Conservation (phyloP, 2,797 vertebrate species). For the Morelia viridis region DNA sequence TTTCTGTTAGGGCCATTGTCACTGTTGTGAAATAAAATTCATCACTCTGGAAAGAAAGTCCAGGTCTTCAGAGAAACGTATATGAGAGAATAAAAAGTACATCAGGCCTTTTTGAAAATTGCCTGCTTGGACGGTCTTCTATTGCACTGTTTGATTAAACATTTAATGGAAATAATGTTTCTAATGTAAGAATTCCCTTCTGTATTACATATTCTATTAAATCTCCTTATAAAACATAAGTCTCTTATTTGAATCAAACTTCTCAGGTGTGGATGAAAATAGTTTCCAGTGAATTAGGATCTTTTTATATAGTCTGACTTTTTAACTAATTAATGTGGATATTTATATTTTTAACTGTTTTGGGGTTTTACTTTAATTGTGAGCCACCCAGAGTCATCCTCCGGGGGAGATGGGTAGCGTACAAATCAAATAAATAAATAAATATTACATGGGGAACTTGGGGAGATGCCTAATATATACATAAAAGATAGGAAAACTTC, state of each 20-base stretch:
- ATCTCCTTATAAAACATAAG: background rate
- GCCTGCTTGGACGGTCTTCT: background rate
- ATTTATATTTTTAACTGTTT: no score
- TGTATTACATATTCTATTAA: slow-evolving; percentile 4
- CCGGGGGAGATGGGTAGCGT: no score
- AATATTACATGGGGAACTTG: background rate
- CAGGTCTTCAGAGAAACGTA: no score
- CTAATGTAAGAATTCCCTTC: background rate
- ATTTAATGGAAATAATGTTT: background rate
- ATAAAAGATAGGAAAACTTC: background rate
- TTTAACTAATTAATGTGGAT: no score
- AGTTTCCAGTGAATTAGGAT: background rate
- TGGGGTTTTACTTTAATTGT: no score
- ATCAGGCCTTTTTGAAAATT: background rate
- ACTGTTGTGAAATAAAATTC: background rate
- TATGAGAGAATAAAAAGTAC: background rate
- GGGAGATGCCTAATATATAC: background rate
- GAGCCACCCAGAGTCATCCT: no score
- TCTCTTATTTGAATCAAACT: background rate
- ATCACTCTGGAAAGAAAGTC: background rate
- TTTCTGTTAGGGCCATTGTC: background rate
- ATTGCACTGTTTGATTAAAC: slow-evolving; percentile 2
- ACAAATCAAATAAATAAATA: no score
- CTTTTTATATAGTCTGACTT: no score
- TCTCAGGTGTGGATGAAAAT: background rate